These are phyloP conservation scores for Anoplophora glabripennis DNA, from an alignment of 1,140 invertebrate genomes.

Conservation along the genomic window DNA sequence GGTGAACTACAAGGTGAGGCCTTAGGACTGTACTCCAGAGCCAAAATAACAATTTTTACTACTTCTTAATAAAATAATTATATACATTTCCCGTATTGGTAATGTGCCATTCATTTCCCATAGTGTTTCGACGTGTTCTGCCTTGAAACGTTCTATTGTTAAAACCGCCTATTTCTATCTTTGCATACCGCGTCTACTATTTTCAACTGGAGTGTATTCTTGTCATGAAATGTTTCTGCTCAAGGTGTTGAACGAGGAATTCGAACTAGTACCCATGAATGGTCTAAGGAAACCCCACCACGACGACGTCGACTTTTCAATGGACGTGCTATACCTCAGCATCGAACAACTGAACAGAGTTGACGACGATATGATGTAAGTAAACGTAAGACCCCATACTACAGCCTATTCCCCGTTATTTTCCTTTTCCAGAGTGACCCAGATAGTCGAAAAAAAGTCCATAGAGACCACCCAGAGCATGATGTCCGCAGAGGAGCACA, in stretches of 20 bases:
- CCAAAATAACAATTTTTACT: too few relatives aligned
- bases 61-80: too few relatives aligned
- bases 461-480: too few relatives aligned
- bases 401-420: background rate
- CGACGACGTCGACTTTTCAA: slow-evolving; percentile 22
- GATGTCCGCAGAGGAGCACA: background rate
- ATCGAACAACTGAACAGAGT: slow-evolving; percentile 1
- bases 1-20: slow-evolving; percentile 22
- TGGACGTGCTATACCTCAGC: slow-evolving; percentile 5
- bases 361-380: slow-evolving; percentile 8
- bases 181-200: too few relatives aligned
- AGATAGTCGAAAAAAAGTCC: slow-evolving; percentile 1
- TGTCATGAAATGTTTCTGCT: background rate
- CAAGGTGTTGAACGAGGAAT: slow-evolving; percentile 61
- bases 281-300: slow-evolving; percentile 54
- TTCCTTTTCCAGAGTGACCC: slow-evolving; percentile 5
- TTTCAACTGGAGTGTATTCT: too few relatives aligned
- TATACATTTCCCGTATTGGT: slow-evolving; percentile 63
- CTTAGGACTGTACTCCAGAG: too few relatives aligned
- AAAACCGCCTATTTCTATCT: too few relatives aligned
- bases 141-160: too few relatives aligned
- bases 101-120: too few relatives aligned
- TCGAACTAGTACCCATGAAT: slow-evolving; percentile 64
- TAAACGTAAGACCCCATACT: background rate
- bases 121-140: too few relatives aligned